These are phyloP conservation scores for Seriola rivoliana DNA, from an alignment of 2,113 vertebrate genomes.

Conservation along the genomic window DNA sequence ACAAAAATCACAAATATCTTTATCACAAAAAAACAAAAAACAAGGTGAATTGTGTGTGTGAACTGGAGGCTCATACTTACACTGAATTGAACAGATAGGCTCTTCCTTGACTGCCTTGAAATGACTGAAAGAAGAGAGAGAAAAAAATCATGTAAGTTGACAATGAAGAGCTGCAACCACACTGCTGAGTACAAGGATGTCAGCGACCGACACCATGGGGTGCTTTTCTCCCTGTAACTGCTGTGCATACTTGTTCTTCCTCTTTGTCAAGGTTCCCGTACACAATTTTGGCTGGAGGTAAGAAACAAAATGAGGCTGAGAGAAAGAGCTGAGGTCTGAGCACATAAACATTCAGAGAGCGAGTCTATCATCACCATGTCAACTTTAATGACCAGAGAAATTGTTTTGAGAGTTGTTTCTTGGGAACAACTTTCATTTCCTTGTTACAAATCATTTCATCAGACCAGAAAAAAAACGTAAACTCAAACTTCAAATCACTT, in stretches of 20 bases:
- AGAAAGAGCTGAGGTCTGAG: neutral
- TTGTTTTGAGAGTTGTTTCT: neutral
- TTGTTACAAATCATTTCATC: neutral
- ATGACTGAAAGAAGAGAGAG: slow-evolving; percentile 88
- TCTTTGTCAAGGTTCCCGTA: slow-evolving; percentile 52
- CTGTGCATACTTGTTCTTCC: slow-evolving; percentile 46
- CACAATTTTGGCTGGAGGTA: slow-evolving; percentile 39
- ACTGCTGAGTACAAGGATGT: slow-evolving; percentile 35
- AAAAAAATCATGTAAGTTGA: slow-evolving; percentile 47
- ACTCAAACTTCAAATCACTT: neutral
- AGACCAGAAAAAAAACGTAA: neutral
- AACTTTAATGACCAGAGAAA: neutral
- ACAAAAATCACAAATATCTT: too few species aligned
- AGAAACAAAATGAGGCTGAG: slow-evolving; percentile 29
- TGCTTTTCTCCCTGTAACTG: slow-evolving; percentile 21
- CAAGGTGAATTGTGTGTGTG: neutral
- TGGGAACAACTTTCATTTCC: neutral
- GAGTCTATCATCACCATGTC: neutral
- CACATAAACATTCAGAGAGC: slow-evolving; percentile 13
- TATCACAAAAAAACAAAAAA: too few species aligned
- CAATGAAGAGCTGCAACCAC: slow-evolving; percentile 9
- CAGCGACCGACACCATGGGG: slow-evolving; percentile 39
- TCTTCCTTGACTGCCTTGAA: slow-evolving; percentile 98
- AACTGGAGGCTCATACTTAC: slow-evolving; percentile 86
- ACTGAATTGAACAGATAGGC: slow-evolving; percentile 99